These are phyloP conservation scores for Brachycybe producta DNA, from an alignment of 2,888 invertebrate genomes.

Conservation along the genomic window DNA sequence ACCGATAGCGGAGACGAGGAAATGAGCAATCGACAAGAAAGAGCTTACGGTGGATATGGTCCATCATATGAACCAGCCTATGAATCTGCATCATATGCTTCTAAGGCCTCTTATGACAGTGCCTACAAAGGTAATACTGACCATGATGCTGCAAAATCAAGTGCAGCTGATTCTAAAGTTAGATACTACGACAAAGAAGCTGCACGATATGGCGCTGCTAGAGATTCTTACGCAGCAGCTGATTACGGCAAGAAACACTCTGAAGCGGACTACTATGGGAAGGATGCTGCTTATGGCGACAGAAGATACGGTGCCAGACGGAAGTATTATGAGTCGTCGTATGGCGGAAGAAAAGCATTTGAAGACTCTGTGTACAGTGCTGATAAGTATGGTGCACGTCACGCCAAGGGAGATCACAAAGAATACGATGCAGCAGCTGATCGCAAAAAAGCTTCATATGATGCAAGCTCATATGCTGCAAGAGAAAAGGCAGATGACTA, in stretches of 20 bases:
- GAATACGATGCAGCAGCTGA: too few species aligned
- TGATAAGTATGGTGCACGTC: too few species aligned
- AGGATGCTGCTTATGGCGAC: not conserved
- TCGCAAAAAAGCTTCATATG: too few species aligned
- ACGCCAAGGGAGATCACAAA: too few species aligned
- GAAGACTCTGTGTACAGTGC: not conserved
- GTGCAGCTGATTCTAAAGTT: too few species aligned
- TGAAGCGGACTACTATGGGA: conserved; percentile 1
- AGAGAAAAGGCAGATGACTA: too few species aligned
- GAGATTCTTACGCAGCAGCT: not conserved
- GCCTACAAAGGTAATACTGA: not conserved
- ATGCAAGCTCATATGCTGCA: too few species aligned
- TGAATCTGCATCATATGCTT: conserved; percentile 6
- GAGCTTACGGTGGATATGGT: too few species aligned
- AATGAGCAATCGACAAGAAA: too few species aligned
- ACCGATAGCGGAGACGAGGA: too few species aligned
- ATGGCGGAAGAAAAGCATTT: not conserved
- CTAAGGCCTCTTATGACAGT: conserved; percentile 5
- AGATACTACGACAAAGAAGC: too few species aligned
- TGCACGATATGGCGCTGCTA: not conserved
- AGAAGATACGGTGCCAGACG: not conserved
- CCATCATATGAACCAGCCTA: too few species aligned
- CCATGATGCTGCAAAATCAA: not conserved
- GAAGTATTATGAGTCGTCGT: not conserved
- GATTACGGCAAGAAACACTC: not conserved